Evolutionary conservation across 2,888 invertebrate species (phyloP).

Genomic region (Heteromyza rotundicornis): DNA sequence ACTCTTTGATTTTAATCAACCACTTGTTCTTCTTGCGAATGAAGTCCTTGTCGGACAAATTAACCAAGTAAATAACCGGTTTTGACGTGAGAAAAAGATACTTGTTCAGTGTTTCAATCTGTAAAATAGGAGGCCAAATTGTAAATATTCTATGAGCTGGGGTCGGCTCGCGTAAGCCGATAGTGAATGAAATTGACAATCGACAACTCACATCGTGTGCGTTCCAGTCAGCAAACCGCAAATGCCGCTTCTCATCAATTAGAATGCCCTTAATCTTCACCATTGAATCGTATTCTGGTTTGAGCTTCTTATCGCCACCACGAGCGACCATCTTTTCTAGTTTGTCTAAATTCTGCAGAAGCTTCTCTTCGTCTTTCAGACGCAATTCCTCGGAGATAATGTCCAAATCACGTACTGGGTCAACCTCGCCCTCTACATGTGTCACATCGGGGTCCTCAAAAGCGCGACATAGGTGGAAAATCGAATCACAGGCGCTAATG

Average conservation of each 20-base stretch:
- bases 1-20: constrained; percentile 95
- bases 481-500: constrained; percentile 97
- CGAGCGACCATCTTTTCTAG: constrained; percentile 82
- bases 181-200: neutral
- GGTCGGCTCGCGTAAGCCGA: too few relatives aligned
- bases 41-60: constrained; percentile 97
- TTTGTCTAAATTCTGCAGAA: constrained; percentile 83
- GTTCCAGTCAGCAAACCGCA: constrained; percentile 93
- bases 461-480: constrained; percentile 95
- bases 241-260: constrained; percentile 88
- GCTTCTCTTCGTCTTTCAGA: constrained; percentile 90
- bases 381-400: constrained; percentile 96
- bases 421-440: constrained; percentile 98
- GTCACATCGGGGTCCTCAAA: constrained; percentile 98
- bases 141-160: too few relatives aligned
- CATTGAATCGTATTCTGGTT: constrained; percentile 92
- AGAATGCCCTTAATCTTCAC: constrained; percentile 82
- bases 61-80: constrained; percentile 95
- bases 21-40: constrained; percentile 99
- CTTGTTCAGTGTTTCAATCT: constrained; percentile 96
- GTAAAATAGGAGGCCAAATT: too few relatives aligned
- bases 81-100: constrained; percentile 97
- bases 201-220: constrained; percentile 89
- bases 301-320: constrained; percentile 91
- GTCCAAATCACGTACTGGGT: constrained; percentile 95